Evolutionary conservation across 2,113 vertebrate genomes (phyloP), one percentile per base, ranked within the genome.

Genomic region (Hemiprocne comata): DNA sequence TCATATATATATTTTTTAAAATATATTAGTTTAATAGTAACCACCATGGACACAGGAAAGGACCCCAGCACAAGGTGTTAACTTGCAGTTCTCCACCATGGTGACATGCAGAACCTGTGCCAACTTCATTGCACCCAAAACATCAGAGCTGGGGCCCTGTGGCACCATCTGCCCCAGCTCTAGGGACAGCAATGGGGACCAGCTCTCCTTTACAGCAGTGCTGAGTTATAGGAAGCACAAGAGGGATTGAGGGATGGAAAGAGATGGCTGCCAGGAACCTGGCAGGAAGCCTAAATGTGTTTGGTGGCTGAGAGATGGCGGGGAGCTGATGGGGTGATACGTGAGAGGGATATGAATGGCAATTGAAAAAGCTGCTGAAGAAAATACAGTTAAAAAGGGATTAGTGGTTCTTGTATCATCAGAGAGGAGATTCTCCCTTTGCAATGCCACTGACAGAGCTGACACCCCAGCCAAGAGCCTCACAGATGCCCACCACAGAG

Each of bases 161-260:
- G 24, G 11, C 18, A 40, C 61, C n/a, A 4, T 13, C 34, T 58
- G 57, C 40, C 53, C 51, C 38, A 38, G 67, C 50, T 19, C 42
- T 34, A 40, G 61, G 48, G 34, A n/a, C 77, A 38, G 40, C 48
- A 44, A 13, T 13, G 33, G 36, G 19, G 7, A 51, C 10, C 9
- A 0, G 16, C 28, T 17, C 14, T 75, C 5, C 21, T 28, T 46
- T 0, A 5, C 3, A 2, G 50, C 50, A 48, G 25, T 2, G 2
- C 58, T 73, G 28, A 36, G 57, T 44, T 79, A 14, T 14, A 28
- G n/a, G 42, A 46, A 66, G 53, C 2, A 0, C n/a, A 31, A 53
- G 46, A 54, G n/a, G 36, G 38, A 25, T 0, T 34, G 54, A 48
- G 16, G 9, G 25, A 29, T 34, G 57, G 53, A 53, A 79, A 28